A percentile compares a stretch with the other conserved stretches of the same genome.
Conservation (phyloP, 2,888 invertebrate species). For the Kryphioiulus occultus region DNA sequence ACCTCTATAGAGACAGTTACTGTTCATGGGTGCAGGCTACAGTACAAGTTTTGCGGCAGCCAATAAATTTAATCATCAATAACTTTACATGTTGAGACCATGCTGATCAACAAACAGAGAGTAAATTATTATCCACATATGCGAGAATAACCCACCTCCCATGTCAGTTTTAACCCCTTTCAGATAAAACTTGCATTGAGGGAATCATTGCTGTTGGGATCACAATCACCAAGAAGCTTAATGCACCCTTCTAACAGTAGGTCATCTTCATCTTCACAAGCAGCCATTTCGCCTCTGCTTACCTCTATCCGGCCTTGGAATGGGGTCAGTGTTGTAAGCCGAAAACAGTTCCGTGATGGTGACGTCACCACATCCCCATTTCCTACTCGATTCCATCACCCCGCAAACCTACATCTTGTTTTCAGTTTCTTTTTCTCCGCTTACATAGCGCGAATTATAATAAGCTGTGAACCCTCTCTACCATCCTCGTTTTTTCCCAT, state of each 20-base stretch:
- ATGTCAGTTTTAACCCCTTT: no score
- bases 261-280: background rate
- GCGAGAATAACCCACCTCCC: no score
- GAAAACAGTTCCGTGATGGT: background rate
- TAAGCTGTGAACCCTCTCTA: background rate
- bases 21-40: no score
- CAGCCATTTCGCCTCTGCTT: background rate
- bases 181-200: no score
- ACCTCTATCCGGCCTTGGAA: slow-evolving; percentile 31
- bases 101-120: no score
- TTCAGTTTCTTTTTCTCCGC: slow-evolving; percentile 17
- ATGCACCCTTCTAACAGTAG: background rate
- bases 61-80: no score
- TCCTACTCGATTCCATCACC: background rate
- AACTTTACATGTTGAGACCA: no score
- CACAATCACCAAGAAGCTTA: no score
- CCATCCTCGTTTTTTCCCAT: background rate
- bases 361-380: background rate
- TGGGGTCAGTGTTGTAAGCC: background rate
- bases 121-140: no score
- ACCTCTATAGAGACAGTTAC: no score
- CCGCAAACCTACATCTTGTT: background rate
- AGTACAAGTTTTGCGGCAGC: no score
- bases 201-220: no score
- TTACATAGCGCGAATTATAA: background rate